phyloP scores from a whole-genome alignment of 2,113 vertebrate species.

The Poeciliopsis turrubarensis region DNA sequence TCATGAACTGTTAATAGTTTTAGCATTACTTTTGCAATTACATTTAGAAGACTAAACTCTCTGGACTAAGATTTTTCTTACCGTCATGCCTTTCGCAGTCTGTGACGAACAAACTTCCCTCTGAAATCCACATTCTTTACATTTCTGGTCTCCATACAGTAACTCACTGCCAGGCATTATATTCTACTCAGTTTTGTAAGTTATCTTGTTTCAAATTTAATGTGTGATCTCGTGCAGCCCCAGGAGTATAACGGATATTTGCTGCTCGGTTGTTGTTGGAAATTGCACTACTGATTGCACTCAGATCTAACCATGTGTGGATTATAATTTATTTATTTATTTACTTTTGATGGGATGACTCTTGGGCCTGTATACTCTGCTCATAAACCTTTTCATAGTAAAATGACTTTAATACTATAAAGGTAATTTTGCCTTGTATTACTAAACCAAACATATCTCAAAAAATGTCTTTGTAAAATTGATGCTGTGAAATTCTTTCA shows the following conservation, averaged over 20 bases:
- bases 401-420: not conserved
- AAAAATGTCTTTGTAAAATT: constrained; percentile 10
- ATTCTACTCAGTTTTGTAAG: not conserved
- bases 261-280: constrained; percentile 1
- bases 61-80: not conserved
- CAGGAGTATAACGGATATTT: constrained; percentile 3
- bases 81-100: not conserved
- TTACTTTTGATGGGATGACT: not conserved
- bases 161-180: constrained; percentile 2
- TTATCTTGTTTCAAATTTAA: not conserved
- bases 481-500: not conserved
- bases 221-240: no score
- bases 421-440: constrained; percentile 14
- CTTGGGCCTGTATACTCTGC: not conserved
- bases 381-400: not conserved
- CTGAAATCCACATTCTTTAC: not conserved
- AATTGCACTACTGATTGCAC: constrained; percentile 27
- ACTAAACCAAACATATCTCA: not conserved
- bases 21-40: not conserved
- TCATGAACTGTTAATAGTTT: not conserved
- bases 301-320: not conserved
- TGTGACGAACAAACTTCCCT: not conserved
- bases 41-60: not conserved
- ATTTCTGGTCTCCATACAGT: not conserved
- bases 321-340: constrained; percentile 6